A percentile compares a stretch with the other conserved stretches of the same genome.
These are phyloP conservation scores for Psittacula echo DNA, from an alignment of 2,797 vertebrate genomes.

Conservation along the genomic window DNA sequence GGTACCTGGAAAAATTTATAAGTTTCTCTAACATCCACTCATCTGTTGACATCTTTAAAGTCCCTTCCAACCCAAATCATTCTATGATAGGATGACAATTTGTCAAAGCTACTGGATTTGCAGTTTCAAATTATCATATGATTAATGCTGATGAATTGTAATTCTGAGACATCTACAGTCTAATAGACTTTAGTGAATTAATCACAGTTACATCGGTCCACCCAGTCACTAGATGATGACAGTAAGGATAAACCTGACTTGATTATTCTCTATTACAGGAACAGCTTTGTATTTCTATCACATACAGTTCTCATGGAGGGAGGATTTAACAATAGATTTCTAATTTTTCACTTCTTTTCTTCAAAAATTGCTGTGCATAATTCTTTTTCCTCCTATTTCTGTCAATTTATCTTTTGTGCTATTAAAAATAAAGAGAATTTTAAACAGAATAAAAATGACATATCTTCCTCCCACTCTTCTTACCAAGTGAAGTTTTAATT, in stretches of 20 bases:
- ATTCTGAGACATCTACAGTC: neutral
- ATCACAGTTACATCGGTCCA: neutral
- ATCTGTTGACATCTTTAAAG: neutral
- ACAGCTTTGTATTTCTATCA: neutral
- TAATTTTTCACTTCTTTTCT: neutral
- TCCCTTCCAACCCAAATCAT: neutral
- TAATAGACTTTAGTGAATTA: neutral
- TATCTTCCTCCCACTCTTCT: neutral
- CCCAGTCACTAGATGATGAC: neutral
- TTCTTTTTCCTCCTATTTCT: neutral
- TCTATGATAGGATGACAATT: neutral
- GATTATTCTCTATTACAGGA: neutral
- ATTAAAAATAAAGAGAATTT: neutral
- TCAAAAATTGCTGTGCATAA: neutral
- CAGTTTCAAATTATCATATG: neutral
- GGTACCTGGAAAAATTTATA: neutral
- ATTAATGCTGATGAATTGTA: neutral
- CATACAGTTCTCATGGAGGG: fast-evolving
- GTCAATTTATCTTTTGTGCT: neutral
- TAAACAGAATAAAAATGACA: neutral
- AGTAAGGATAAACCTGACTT: neutral
- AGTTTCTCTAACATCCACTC: neutral
- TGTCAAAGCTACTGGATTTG: neutral
- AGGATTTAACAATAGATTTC: neutral
- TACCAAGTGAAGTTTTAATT: neutral